Conservation (phyloP, 2,888 invertebrate species). For the Agriotes lineatus region DNA sequence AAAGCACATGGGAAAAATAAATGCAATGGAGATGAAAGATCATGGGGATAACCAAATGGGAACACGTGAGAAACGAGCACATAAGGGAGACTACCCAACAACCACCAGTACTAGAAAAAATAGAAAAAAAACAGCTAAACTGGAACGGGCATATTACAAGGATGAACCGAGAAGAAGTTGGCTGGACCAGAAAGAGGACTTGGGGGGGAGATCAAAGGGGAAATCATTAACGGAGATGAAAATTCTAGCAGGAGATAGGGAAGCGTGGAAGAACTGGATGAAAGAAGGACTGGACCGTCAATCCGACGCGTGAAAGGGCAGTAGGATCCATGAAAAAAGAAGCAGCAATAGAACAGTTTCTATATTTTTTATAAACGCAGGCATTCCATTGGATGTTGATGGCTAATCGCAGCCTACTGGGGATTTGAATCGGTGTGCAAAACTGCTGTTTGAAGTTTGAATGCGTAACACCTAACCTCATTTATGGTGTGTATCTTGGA, state of each 20-base stretch:
- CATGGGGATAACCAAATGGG: constrained; percentile 4
- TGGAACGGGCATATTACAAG: constrained; percentile 3
- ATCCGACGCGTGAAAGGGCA: background rate
- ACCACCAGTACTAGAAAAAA: constrained; percentile 5
- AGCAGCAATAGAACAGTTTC: too few relatives aligned
- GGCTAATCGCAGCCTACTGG: too few relatives aligned
- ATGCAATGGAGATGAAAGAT: constrained; percentile 14
- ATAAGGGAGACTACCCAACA: constrained; percentile 3
- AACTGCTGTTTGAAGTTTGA: too few relatives aligned
- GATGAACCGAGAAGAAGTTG: background rate
- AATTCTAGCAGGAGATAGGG: background rate
- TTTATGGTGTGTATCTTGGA: too few relatives aligned
- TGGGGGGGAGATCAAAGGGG: background rate
- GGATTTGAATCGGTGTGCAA: too few relatives aligned
- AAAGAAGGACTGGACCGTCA: background rate
- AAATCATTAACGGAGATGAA: background rate
- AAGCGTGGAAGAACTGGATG: background rate
- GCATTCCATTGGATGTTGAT: too few relatives aligned
- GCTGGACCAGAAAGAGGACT: background rate
- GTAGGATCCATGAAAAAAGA: background rate
- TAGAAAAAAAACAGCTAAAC: background rate
- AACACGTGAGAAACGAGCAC: constrained; percentile 3
- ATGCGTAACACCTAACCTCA: too few relatives aligned
- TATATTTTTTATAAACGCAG: too few relatives aligned
- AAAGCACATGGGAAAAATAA: constrained; percentile 1